phyloP scores from a whole-genome alignment of 2,797 vertebrate species.

The Lates japonicus region DNA sequence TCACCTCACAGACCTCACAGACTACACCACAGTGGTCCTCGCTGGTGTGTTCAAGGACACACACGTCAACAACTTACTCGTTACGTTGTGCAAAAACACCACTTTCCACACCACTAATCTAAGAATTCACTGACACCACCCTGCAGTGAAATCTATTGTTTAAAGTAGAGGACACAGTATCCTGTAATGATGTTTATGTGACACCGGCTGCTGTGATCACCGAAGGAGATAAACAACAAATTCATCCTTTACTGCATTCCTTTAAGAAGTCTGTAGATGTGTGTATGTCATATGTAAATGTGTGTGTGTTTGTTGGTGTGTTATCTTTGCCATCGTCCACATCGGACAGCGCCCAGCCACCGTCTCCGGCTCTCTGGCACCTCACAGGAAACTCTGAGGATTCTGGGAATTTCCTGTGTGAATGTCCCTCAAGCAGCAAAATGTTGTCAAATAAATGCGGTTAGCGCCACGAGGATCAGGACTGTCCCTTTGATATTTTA shows the following conservation, averaged over 20 bases:
- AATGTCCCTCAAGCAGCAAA: conserved; percentile 40
- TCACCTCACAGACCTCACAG: not conserved
- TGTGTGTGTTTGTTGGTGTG: not conserved
- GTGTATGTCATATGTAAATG: conserved; percentile 19
- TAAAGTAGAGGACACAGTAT: conserved; percentile 10
- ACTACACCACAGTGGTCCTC: not conserved
- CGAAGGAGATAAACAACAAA: conserved; percentile 29
- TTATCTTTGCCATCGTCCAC: conserved; percentile 65
- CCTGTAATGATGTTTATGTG: conserved; percentile 60
- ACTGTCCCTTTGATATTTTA: not conserved
- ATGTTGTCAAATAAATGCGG: not conserved
- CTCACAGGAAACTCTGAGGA: conserved; percentile 81
- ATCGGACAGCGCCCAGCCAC: conserved; percentile 75
- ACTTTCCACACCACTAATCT: not conserved
- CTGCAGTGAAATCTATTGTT: conserved; percentile 8
- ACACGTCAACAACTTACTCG: no score
- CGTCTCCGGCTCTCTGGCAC: conserved; percentile 74
- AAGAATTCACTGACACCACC: not conserved
- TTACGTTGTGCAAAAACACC: not conserved
- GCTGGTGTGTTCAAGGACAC: not conserved
- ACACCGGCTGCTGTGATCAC: conserved; percentile 27
- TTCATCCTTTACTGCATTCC: conserved; percentile 42
- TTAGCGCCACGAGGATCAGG: not conserved
- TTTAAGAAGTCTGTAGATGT: conserved; percentile 11
- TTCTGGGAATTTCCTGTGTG: conserved; percentile 77